phyloP scores from a whole-genome alignment of 1,140 invertebrate genomes.

The Coenobita brevimanus region DNA sequence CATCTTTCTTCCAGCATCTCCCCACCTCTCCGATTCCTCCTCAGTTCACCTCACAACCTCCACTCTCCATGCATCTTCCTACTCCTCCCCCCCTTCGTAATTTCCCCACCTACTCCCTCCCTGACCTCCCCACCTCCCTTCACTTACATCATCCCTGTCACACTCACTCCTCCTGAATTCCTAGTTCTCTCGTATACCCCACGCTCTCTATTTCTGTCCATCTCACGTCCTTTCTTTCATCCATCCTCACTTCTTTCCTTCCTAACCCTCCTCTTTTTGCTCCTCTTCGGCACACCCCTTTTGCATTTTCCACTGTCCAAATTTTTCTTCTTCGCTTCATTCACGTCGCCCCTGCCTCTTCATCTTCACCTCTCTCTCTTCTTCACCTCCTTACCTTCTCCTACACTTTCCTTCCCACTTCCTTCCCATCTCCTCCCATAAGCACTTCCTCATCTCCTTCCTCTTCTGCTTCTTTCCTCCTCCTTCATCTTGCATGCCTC shows the following conservation, averaged over 20 bases:
- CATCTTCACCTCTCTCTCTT: not conserved
- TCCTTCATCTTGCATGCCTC: not conserved
- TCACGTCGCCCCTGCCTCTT: not conserved
- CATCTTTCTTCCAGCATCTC: too few species aligned
- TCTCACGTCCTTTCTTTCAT: not conserved
- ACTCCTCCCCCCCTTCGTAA: too few species aligned
- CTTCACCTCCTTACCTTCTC: too few species aligned
- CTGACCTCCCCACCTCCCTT: not conserved
- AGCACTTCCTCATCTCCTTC: not conserved
- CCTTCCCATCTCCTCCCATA: too few species aligned
- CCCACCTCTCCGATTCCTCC: too few species aligned
- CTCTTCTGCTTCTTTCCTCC: not conserved
- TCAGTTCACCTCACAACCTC: too few species aligned
- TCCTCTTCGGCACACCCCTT: not conserved
- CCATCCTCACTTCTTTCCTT: not conserved
- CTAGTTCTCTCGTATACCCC: not conserved
- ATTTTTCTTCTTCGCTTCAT: not conserved
- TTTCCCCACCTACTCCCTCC: too few species aligned
- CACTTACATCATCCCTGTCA: not conserved
- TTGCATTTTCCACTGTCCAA: not conserved
- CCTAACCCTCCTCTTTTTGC: not conserved
- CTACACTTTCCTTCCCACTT: too few species aligned
- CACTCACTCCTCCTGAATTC: not conserved
- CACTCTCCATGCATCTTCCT: too few species aligned
- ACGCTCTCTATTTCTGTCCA: not conserved